These are phyloP conservation scores for Bedellia somnulentella DNA, from an alignment of 2,888 invertebrate species.

Conservation along the genomic window DNA sequence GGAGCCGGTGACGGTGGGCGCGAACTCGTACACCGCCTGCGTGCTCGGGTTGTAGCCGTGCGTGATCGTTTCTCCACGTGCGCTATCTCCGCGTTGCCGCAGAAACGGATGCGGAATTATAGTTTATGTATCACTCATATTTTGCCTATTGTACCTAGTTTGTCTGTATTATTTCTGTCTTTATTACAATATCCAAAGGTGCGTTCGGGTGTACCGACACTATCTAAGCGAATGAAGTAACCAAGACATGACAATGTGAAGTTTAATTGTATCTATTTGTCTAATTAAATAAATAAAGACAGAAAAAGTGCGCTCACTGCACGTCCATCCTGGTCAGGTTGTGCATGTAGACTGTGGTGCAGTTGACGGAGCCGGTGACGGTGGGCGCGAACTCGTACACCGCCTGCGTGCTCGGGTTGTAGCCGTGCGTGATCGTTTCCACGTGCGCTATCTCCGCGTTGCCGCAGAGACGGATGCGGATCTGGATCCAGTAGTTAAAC, in stretches of 20 bases:
- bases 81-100: constrained; percentile 37
- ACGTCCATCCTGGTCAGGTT: constrained; percentile 47
- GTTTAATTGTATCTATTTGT: too few species aligned
- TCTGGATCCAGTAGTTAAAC: constrained; percentile 19
- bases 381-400: constrained; percentile 47
- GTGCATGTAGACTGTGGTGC: constrained; percentile 38
- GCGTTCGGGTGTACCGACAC: too few species aligned
- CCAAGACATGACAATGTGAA: too few species aligned
- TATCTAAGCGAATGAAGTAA: too few species aligned
- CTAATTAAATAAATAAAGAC: too few species aligned
- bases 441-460: constrained; percentile 39
- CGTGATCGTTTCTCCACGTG: constrained; percentile 41
- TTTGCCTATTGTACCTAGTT: too few species aligned
- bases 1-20: constrained; percentile 44
- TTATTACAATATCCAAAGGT: too few species aligned
- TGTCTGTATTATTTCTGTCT: too few species aligned
- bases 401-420: constrained; percentile 31
- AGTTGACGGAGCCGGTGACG: constrained; percentile 43
- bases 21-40: constrained; percentile 42
- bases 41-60: constrained; percentile 37
- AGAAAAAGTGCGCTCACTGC: too few species aligned
- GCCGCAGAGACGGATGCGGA: constrained; percentile 29
- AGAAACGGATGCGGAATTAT: constrained; percentile 29
- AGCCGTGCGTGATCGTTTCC: constrained; percentile 46
- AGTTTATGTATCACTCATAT: too few species aligned